Percentiles rank a stretch among this genome's conserved stretches.
phyloP scores from a whole-genome alignment of 2,888 invertebrate species.

The Dione juno region DNA sequence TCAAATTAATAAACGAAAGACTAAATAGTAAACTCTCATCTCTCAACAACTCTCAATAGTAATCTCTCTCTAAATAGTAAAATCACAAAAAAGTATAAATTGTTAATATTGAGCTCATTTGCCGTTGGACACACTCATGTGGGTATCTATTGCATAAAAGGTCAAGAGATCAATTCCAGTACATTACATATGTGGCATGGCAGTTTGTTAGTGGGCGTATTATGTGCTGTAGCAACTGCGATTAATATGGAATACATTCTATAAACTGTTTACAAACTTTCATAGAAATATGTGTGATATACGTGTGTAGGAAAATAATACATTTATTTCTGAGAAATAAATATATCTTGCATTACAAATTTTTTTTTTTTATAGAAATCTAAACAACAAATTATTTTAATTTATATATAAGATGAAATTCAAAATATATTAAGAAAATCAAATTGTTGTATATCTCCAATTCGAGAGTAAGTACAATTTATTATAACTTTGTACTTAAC shows the following conservation, averaged over 20 bases:
- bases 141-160: slow-evolving; percentile 26
- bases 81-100: neutral
- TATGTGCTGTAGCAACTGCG: slow-evolving; percentile 12
- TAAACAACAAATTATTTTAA: neutral
- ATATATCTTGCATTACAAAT: too few relatives aligned
- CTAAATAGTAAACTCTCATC: too few relatives aligned
- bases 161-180: slow-evolving; percentile 28
- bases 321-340: neutral
- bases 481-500: neutral
- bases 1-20: neutral
- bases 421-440: too few relatives aligned
- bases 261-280: neutral
- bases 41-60: too few relatives aligned
- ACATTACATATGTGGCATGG: slow-evolving; percentile 14
- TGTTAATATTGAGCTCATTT: slow-evolving; percentile 1
- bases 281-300: neutral
- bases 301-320: neutral
- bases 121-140: slow-evolving; percentile 14
- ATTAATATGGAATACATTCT: neutral
- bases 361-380: too few relatives aligned
- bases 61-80: too few relatives aligned
- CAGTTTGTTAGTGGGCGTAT: slow-evolving; percentile 20
- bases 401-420: too few relatives aligned
- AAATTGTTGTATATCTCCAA: neutral
- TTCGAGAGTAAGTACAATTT: neutral